phyloP scores from a whole-genome alignment of 2,113 vertebrate genomes.

The Paracyprichromis sp. region DNA sequence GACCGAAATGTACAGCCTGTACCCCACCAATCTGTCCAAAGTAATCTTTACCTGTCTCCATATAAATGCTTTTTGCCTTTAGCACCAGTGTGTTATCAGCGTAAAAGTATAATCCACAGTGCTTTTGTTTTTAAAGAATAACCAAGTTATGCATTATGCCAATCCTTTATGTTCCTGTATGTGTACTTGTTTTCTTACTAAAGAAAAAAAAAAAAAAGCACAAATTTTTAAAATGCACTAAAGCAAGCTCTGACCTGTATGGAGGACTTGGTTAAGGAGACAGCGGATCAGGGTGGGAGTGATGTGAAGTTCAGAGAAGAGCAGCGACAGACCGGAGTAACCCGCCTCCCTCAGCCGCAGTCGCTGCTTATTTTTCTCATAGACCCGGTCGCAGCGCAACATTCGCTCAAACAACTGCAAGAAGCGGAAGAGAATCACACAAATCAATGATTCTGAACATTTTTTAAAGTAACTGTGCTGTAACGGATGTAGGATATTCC shows the following conservation, averaged over 20 bases:
- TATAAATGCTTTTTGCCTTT: background rate
- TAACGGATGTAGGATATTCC: background rate
- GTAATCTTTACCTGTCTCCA: background rate
- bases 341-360: constrained; percentile 88
- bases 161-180: background rate
- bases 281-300: constrained; percentile 81
- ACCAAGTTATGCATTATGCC: background rate
- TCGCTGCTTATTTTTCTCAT: constrained; percentile 91
- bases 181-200: background rate
- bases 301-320: constrained; percentile 81
- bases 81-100: background rate
- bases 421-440: background rate
- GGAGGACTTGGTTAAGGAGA: constrained; percentile 88
- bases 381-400: constrained; percentile 93
- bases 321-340: constrained; percentile 88
- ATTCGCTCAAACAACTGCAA: constrained; percentile 87
- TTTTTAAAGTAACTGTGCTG: background rate
- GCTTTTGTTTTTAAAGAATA: background rate
- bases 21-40: background rate
- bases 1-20: background rate
- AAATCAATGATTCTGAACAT: background rate
- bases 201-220: background rate
- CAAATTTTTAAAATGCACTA: background rate
- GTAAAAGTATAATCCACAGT: background rate
- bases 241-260: constrained; percentile 73